phyloP scores from a whole-genome alignment of 1,140 invertebrate species.

The Ooceraea biroi region DNA sequence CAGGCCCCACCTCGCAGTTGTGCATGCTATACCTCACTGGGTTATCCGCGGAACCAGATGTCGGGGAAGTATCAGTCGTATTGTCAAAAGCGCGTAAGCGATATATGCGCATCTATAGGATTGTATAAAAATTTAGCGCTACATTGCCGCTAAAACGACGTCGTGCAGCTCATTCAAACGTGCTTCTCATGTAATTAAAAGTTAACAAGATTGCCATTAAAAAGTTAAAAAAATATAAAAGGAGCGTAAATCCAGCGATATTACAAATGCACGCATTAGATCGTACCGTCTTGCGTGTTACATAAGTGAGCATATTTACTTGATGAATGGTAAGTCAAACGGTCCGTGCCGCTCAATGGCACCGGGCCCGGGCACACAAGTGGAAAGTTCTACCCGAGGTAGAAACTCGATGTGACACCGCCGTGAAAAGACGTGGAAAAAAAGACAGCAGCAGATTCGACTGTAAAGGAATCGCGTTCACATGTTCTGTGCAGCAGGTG shows the following conservation, averaged over 20 bases:
- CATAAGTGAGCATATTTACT: conserved; percentile 54
- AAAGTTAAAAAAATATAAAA: conserved; percentile 43
- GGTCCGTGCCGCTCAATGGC: conserved; percentile 22
- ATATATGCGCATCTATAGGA: conserved; percentile 34
- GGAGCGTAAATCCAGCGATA: conserved; percentile 32
- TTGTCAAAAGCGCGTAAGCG: conserved; percentile 44
- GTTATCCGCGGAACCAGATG: conserved; percentile 28
- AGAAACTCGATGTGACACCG: conserved; percentile 39
- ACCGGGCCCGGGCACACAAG: conserved; percentile 24
- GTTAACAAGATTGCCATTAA: conserved; percentile 47
- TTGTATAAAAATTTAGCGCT: conserved; percentile 30
- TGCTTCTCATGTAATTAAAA: conserved; percentile 53
- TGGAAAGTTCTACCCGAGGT: conserved; percentile 40
- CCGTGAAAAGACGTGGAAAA: conserved; percentile 30
- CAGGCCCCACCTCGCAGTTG: conserved; percentile 2
- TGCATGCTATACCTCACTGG: conserved; percentile 58
- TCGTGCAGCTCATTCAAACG: conserved; percentile 60
- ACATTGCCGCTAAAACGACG: conserved; percentile 51
- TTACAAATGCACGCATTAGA: conserved; percentile 39
- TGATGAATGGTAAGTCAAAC: conserved; percentile 41
- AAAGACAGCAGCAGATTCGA: conserved; percentile 52
- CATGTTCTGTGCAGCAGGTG: conserved; percentile 22
- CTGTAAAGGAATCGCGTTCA: conserved; percentile 37
- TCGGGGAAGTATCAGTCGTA: conserved; percentile 29
- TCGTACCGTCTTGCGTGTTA: conserved; percentile 32